Conservation (phyloP, 1,140 invertebrate species). For the Pemphigus obesinymphae region DNA sequence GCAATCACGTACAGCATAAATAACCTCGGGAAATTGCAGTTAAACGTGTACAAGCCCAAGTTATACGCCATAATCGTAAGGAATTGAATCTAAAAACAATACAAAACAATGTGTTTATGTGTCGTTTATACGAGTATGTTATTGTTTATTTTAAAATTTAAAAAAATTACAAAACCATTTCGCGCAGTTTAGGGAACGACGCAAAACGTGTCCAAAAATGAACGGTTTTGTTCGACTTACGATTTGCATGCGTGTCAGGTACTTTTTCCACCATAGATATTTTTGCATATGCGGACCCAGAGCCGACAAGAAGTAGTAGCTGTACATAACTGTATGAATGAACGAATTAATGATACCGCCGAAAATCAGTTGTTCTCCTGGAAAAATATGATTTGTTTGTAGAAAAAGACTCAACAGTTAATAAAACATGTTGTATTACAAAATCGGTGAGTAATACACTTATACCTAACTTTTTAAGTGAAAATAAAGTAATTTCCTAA, state of each 20-base stretch:
- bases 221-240: constrained; percentile 53
- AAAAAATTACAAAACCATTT: no score
- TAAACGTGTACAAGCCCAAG: neutral
- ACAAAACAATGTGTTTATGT: no score
- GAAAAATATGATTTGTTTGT: neutral
- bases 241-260: constrained; percentile 70
- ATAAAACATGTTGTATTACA: no score
- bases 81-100: constrained; percentile 27
- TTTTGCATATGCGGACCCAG: constrained; percentile 64
- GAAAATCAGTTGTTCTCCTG: constrained; percentile 45
- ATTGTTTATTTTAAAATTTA: no score
- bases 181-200: no score
- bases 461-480: no score
- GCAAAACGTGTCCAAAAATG: no score
- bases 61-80: neutral
- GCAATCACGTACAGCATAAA: constrained; percentile 10
- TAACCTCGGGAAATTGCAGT: constrained; percentile 1
- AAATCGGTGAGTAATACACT: no score
- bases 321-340: constrained; percentile 72
- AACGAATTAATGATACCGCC: constrained; percentile 51
- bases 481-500: no score
- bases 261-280: constrained; percentile 77
- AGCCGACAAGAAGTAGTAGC: constrained; percentile 68
- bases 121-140: no score
- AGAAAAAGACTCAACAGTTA: no score